Conservation (phyloP, 2,113 vertebrate genomes). For the Tragulus kanchil region DNA sequence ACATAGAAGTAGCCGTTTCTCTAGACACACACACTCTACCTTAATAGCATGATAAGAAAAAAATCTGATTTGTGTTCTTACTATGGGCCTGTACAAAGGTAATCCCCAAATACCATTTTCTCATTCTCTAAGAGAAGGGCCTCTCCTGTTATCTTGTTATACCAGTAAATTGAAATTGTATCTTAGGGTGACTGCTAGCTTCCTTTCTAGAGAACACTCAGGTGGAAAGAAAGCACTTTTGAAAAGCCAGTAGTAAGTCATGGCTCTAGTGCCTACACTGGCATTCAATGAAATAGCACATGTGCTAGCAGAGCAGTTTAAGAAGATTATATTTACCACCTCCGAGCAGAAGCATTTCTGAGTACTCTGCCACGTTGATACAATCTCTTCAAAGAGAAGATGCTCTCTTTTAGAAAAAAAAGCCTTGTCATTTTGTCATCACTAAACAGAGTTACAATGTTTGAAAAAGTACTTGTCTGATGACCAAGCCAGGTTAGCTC, state of each 20-base stretch:
- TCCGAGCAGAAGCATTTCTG: background rate
- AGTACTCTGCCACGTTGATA: background rate
- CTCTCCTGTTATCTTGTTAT: background rate
- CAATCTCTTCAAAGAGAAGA: slow-evolving; percentile 41
- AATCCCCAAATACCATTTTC: background rate
- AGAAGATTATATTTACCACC: background rate
- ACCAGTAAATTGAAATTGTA: background rate
- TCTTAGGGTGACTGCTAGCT: background rate
- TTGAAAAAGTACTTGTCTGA: background rate
- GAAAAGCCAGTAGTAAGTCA: background rate
- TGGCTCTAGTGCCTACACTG: accelerated
- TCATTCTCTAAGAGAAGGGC: background rate
- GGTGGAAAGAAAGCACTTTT: background rate
- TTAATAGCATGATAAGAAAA: background rate
- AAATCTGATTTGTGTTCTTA: background rate
- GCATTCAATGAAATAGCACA: background rate
- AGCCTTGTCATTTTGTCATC: background rate
- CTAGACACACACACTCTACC: background rate
- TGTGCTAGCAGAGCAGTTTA: background rate
- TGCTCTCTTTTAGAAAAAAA: slow-evolving; percentile 46
- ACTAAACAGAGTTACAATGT: background rate
- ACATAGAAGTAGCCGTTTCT: background rate
- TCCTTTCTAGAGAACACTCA: background rate
- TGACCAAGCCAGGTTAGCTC: background rate
- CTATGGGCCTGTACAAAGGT: background rate